Percentiles rank a stretch among this genome's conserved stretches.
phyloP scores from a whole-genome alignment of 2,797 vertebrate species.

The Taeniopygia guttata region DNA sequence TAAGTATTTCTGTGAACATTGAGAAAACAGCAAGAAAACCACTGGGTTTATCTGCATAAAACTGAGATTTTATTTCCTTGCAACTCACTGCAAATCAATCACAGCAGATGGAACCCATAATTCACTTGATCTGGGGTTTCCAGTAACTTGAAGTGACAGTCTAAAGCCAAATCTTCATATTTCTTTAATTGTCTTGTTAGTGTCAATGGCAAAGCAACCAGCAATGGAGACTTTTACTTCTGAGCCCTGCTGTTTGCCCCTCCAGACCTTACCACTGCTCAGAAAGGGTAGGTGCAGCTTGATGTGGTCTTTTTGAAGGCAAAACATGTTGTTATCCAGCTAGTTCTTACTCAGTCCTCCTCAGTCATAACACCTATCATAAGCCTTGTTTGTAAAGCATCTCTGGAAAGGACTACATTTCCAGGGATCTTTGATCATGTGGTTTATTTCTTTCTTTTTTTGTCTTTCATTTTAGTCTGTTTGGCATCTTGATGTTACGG shows the following conservation, averaged over 20 bases:
- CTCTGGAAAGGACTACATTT: neutral
- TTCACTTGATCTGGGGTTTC: neutral
- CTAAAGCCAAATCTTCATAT: neutral
- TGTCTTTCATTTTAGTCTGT: neutral
- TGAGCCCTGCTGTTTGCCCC: neutral
- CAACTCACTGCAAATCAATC: neutral
- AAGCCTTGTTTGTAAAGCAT: neutral
- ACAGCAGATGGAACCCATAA: constrained; percentile 5
- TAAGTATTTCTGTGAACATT: neutral
- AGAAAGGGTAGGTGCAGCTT: neutral
- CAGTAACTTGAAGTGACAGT: neutral
- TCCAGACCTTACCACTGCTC: neutral
- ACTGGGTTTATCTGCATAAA: neutral
- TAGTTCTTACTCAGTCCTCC: neutral
- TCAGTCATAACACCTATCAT: neutral
- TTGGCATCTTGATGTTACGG: neutral
- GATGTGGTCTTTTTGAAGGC: neutral
- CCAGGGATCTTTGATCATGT: neutral
- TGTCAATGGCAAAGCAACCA: neutral
- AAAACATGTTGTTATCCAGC: neutral
- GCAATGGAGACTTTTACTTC: neutral
- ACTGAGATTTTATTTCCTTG: neutral
- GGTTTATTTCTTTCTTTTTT: rapidly evolving
- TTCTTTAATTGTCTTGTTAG: neutral
- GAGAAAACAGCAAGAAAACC: neutral